Base-by-base conservation (phyloP, 2,888 invertebrate species). In the Geophilus truncorum region DNA sequence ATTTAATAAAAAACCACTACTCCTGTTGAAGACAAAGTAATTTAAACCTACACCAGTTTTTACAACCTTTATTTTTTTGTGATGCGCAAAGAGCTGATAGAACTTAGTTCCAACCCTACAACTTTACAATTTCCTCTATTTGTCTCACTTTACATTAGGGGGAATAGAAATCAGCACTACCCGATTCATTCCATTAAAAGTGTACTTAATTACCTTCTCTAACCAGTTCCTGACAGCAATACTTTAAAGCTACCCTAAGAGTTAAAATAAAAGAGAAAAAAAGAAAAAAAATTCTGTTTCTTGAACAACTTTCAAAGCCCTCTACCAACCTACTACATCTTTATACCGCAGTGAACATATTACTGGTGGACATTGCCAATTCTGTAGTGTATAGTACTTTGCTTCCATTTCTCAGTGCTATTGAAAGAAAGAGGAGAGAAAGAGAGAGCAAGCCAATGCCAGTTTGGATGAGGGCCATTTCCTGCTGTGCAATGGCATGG, bases 321-420 rank as follows among this genome's bases (percentile, higher is more conserved):
- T 5, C 70, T n/a, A 25, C 23, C 12, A 18, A 21, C 12, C 70
- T 70, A 70, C 70, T 70, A 25, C 70, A 70, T 70, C 70, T 70
- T 70, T 70, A 70, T 70, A 70, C 25, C n/a, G 70, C 70, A 70
- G 25, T 70, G 70, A 70, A 70, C 70, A 70, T 70, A 70, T 70
- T 70, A 70, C 70, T 70, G 70, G 70, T 70, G 70, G 70, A 70
- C 70, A 70, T 70, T 70, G 70, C 70, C 70, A 70, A 70, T 70
- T 70, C 70, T 70, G 70, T 70, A 70, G 70, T 70, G 70, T 70
- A 70, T 70, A 70, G 70, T 70, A 70, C 70, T 23, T 70, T 70
- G 70, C 70, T 70, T 70, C 70, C 28, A 70, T 70, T 70, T 70
- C 70, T 70, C 70, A 70, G 28, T 70, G 70, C 70, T 70, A 70